These are phyloP conservation scores for Microcebus lehilahytsara DNA, from an alignment of 2,113 vertebrate species.

Conservation along the genomic window DNA sequence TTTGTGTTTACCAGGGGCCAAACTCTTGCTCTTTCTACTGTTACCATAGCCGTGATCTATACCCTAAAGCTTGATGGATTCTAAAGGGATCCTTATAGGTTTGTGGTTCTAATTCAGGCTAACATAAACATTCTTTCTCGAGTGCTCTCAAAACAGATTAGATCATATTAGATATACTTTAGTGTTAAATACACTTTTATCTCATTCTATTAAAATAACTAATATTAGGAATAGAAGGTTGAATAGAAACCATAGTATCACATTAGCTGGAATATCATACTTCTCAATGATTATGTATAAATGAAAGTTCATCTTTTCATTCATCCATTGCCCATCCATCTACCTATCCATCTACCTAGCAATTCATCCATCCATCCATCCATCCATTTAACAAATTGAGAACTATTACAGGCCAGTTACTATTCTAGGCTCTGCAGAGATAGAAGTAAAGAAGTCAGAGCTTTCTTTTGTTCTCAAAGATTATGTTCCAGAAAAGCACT, in stretches of 20 bases:
- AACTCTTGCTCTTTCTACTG: not conserved
- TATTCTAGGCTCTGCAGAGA: not conserved
- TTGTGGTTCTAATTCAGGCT: not conserved
- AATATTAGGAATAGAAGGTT: not conserved
- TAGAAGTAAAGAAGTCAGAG: not conserved
- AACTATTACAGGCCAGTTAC: not conserved
- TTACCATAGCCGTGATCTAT: not conserved
- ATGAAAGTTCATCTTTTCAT: not conserved
- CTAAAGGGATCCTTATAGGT: not conserved
- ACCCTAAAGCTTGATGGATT: not conserved
- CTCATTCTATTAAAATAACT: not conserved
- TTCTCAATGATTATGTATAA: not conserved
- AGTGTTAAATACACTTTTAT: not conserved
- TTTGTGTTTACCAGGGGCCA: not conserved
- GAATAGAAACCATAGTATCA: conserved; percentile 18
- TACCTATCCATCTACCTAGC: not conserved
- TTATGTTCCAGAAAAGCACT: not conserved
- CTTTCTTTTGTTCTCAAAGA: not conserved
- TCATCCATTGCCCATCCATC: not conserved
- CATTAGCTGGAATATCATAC: not conserved
- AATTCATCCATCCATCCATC: not conserved
- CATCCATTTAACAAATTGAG: not conserved
- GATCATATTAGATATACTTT: not conserved
- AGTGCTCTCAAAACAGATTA: not conserved
- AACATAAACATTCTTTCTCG: not conserved